Evolutionary conservation across 2,797 vertebrate genomes (phyloP), one percentile per base, ranked within the genome.

Genomic region (Malacoraja senta): DNA sequence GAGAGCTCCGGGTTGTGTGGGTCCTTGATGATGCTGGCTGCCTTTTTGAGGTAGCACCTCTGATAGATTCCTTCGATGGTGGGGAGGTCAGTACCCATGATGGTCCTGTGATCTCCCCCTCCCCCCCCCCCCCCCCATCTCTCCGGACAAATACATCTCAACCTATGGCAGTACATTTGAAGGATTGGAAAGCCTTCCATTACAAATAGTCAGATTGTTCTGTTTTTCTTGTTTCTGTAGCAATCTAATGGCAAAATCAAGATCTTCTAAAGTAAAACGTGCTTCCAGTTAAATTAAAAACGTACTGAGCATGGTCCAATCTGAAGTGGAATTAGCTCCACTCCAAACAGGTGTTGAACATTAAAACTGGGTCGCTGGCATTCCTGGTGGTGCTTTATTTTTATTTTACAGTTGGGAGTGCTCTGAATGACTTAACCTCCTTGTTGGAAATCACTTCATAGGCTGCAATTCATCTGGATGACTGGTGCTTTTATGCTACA

Each of bases 381-480:
- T 61, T 61, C 83, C 58, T 65, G 58, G 58, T 86, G 29, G 83
- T 15, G 29, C 32, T 86, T 63, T 19, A 15, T 21, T 88, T 88
- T 35, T 88, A 32, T 88, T 65, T n/a, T 65, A 68, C 24, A 35
- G n/a, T 9, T 10, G 61, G 65, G 84, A 88, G 63, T 32, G n/a
- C 68, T 88, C 84, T 68, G 84, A 35, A 88, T 68, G 19, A 68
- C 84, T 68, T 88, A n/a, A 88, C 63, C 84, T 68, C 63, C n/a
- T 68, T 32, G n/a, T 35, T 65, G 84, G 61, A 68, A 88, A 65
- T 88, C 84, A 88, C 61, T 3, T 88, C 61, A 88, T 63, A 68
- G 63, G 32, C 61, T 88, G 63, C 61, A 88, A 88, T 88, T 88
- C 63, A 68, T 65, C 84, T 88, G 61, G 61, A 9, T 32, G 61